Percentiles rank a stretch among this genome's conserved stretches.
Conservation (phyloP, 2,113 vertebrate species). For the Sapayoa aenigma region DNA sequence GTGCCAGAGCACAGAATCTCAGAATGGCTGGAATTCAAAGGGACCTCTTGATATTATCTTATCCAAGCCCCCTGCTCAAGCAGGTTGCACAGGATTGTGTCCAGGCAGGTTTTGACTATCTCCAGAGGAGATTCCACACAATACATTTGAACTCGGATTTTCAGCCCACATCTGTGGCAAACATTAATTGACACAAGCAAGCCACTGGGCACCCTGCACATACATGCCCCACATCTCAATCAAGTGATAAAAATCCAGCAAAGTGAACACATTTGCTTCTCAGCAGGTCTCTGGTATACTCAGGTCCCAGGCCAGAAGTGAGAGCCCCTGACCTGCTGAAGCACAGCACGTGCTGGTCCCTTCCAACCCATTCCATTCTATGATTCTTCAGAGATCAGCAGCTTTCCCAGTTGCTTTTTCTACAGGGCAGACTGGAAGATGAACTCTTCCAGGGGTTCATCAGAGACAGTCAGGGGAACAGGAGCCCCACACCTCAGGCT, state of each 20-base stretch:
- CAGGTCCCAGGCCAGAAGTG: not conserved
- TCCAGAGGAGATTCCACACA: not conserved
- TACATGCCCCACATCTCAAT: not conserved
- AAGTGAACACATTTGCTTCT: not conserved
- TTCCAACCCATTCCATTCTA: not conserved
- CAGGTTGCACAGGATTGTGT: not conserved
- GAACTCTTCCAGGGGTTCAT: not conserved
- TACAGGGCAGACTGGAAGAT: not conserved
- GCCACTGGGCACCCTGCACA: not conserved
- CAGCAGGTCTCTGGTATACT: not conserved
- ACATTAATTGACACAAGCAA: not conserved
- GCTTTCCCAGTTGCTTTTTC: not conserved
- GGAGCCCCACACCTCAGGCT: not conserved
- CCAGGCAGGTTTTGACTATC: not conserved
- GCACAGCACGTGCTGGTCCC: not conserved
- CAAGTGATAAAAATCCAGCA: not conserved
- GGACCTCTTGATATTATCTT: not conserved
- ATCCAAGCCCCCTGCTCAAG: not conserved
- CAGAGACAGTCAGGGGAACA: not conserved
- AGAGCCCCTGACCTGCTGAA: not conserved
- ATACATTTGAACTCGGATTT: not conserved
- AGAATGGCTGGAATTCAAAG: not conserved
- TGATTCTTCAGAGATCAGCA: not conserved
- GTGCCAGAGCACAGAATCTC: not conserved
- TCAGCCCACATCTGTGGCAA: not conserved